Evolutionary conservation across 2,888 invertebrate species (phyloP), one percentile per base, ranked within the genome.

Genomic region (Notodonta dromedarius): DNA sequence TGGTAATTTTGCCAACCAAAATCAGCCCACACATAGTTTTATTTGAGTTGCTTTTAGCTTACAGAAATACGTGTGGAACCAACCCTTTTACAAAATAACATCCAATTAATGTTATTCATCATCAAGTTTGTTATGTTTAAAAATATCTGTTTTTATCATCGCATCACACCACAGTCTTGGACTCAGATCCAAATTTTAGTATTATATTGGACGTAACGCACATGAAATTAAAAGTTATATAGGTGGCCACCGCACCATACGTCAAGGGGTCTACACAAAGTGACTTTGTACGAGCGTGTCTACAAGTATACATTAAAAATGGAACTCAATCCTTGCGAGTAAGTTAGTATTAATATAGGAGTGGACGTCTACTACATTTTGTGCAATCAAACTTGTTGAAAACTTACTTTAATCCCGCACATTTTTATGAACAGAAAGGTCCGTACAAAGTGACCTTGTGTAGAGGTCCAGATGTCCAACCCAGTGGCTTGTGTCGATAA

Each of bases 401-500:
- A 9, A 42, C 11, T 9, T 42, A 24, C 24, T 11, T 44, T 1
- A n/a, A 5, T n/a, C 4, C 46, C n/a, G 6, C 4, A n/a, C 5
- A n/a, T 46, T 42, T 42, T 42, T 42, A n/a, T 12, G 12, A 9
- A 1, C 46, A 46, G n/a, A 46, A 46, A n/a, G 5, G 46, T 51
- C 51, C 0, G 51, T 51, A 32, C 6, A 24, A 44, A 53, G 42
- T 35, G 11, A 14, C 40, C 44, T 54, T 46, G 42, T 24, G 44
- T 50, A 14, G 16, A 50, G 14, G n/a, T 40, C n/a, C n/a, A n/a
- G 53, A 51, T 62, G 72, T 70, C 76, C 77, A 76, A 79, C 76
- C 79, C 79, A 76, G 83, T 74, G 70, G 67, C 42, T 60, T 53
- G 76, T 82, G 76, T 82, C 74, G 74, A 72, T 67, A 70, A 65